These are phyloP conservation scores for Cephus spinipes DNA, from an alignment of 2,888 invertebrate genomes.

Conservation along the genomic window DNA sequence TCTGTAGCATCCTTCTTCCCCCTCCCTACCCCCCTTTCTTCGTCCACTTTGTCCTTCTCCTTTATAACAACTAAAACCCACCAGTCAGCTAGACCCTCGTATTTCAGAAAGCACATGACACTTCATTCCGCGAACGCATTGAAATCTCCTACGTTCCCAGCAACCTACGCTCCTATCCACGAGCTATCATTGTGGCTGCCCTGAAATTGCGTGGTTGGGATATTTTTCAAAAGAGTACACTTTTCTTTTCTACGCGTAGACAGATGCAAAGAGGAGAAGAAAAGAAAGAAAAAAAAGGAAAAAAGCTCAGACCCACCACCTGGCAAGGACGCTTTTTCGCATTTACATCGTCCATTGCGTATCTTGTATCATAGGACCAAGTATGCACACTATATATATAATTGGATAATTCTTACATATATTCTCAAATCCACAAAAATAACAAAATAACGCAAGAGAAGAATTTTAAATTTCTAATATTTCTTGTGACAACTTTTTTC, in stretches of 20 bases:
- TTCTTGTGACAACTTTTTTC: not conserved
- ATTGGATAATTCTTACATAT: not conserved
- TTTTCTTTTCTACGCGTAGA: not conserved
- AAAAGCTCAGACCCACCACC: not conserved
- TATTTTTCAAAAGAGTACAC: not conserved
- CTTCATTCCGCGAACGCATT: not conserved
- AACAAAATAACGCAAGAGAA: not conserved
- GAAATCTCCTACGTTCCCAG: not conserved
- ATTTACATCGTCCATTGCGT: not conserved
- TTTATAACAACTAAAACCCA: not conserved
- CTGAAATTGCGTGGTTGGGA: not conserved
- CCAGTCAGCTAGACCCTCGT: not conserved
- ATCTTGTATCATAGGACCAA: not conserved
- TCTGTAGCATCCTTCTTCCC: not conserved
- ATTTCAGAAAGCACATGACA: not conserved
- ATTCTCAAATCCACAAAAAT: not conserved
- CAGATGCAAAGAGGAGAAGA: not conserved
- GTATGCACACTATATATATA: not conserved
- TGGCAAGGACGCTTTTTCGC: not conserved
- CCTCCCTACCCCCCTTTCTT: no score
- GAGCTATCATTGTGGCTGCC: no score
- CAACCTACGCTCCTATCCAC: not conserved
- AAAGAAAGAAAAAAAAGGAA: not conserved
- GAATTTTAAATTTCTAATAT: not conserved
- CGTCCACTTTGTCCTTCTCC: not conserved